Conservation (phyloP, 2,888 invertebrate species). For the Vandiemenella viatica region DNA sequence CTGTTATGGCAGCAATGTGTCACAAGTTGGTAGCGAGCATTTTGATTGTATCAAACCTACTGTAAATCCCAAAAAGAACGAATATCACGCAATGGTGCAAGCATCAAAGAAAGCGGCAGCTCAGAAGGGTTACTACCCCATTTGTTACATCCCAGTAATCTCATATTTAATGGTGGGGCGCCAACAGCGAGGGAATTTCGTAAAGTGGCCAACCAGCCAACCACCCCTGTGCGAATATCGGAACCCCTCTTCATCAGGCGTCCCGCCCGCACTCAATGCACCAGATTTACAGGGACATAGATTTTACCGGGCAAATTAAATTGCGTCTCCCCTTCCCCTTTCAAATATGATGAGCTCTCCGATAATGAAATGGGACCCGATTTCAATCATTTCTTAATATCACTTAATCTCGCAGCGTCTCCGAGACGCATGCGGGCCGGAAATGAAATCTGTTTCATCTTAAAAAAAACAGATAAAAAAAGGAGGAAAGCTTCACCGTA, state of each 20-base stretch:
- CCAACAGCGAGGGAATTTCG: background rate
- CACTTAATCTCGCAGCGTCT: background rate
- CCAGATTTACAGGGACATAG: slow-evolving; percentile 3
- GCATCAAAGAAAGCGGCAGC: too few species aligned
- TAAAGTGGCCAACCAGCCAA: background rate
- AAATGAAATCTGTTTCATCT: background rate
- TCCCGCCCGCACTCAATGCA: background rate
- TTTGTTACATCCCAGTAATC: background rate
- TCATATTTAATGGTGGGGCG: background rate
- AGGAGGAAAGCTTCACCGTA: too few species aligned
- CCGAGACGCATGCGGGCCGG: background rate
- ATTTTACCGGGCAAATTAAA: slow-evolving; percentile 4
- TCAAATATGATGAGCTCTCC: slow-evolving; percentile 36
- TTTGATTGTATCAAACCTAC: too few species aligned
- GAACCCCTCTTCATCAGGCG: background rate
- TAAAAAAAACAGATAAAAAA: too few species aligned
- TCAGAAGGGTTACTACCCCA: too few species aligned
- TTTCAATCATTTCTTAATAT: background rate
- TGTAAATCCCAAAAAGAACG: too few species aligned
- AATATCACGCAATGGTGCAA: too few species aligned
- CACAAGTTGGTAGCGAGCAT: too few species aligned
- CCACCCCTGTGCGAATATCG: background rate
- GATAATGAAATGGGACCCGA: slow-evolving; percentile 29
- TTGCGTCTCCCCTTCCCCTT: slow-evolving; percentile 24
- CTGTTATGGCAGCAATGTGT: too few species aligned